phyloP scores from a whole-genome alignment of 2,888 invertebrate genomes.

The Ormyrus nitidulus region DNA sequence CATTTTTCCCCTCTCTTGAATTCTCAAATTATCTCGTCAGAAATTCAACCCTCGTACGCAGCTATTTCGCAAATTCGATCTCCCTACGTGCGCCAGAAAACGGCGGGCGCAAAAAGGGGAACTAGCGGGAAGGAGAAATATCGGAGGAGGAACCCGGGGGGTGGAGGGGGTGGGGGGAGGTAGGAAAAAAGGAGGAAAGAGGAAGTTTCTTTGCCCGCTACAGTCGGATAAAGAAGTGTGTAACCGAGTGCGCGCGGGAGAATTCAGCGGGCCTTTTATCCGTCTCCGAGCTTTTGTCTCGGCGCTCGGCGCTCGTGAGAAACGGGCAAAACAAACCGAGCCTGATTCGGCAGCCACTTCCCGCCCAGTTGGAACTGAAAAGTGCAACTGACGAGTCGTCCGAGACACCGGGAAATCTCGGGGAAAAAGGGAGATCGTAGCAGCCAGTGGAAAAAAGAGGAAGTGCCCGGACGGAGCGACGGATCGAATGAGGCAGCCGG shows the following conservation, averaged over 20 bases:
- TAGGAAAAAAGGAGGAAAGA: constrained; percentile 34
- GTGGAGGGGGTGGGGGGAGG: constrained; percentile 26
- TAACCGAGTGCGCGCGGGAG: constrained; percentile 2
- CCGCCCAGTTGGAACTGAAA: constrained; percentile 23
- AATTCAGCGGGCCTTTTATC: constrained; percentile 18
- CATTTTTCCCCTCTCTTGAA: constrained; percentile 61
- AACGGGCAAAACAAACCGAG: constrained; percentile 30
- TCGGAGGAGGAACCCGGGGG: constrained; percentile 7
- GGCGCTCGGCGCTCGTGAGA: constrained; percentile 14
- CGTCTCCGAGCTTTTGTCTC: not conserved
- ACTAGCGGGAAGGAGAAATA: constrained; percentile 26
- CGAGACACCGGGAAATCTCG: constrained; percentile 17
- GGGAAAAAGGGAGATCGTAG: not conserved
- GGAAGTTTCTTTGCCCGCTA: not conserved
- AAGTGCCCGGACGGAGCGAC: no score
- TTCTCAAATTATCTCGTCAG: constrained; percentile 71
- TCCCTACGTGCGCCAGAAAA: constrained; percentile 61
- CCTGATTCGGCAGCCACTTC: constrained; percentile 39
- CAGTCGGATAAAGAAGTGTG: constrained; percentile 35
- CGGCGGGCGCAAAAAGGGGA: constrained; percentile 6
- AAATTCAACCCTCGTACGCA: constrained; percentile 72
- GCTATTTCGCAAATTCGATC: constrained; percentile 73
- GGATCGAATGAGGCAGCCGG: no score
- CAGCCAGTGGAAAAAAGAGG: not conserved
- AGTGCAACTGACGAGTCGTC: constrained; percentile 35